A percentile compares a stretch with the other conserved stretches of the same genome.
phyloP scores from a whole-genome alignment of 2,113 vertebrate species.

The Ia io region DNA sequence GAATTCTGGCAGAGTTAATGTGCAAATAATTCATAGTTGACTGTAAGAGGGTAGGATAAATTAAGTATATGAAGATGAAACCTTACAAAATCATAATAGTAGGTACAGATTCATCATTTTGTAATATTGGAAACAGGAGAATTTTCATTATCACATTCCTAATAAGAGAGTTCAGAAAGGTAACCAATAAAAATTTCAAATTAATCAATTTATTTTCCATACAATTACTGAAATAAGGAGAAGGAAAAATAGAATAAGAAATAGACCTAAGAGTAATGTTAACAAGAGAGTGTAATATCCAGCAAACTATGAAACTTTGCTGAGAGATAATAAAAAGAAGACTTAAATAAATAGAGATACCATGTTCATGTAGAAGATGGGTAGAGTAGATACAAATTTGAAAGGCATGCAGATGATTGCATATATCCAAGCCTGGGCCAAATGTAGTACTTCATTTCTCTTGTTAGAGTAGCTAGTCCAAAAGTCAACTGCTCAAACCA shows the following conservation, averaged over 20 bases:
- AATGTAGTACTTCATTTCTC: not conserved
- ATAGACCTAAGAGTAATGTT: not conserved
- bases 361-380: not conserved
- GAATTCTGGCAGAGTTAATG: not conserved
- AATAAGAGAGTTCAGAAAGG: not conserved
- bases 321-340: not conserved
- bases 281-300: not conserved
- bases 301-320: not conserved
- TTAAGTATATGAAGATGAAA: not conserved
- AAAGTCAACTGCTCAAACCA: not conserved
- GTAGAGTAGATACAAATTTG: not conserved
- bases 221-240: not conserved
- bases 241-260: not conserved
- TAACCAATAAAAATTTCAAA: not conserved
- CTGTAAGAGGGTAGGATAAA: not conserved
- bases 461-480: not conserved
- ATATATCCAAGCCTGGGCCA: not conserved
- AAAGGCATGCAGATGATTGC: not conserved
- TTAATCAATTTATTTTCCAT: not conserved
- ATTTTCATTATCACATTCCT: not conserved
- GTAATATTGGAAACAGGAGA: not conserved
- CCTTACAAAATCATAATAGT: not conserved
- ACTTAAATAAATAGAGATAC: not conserved
- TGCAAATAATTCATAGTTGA: not conserved
- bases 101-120: not conserved